Conservation (phyloP, 2,797 vertebrate genomes). For the Periparus ater region DNA sequence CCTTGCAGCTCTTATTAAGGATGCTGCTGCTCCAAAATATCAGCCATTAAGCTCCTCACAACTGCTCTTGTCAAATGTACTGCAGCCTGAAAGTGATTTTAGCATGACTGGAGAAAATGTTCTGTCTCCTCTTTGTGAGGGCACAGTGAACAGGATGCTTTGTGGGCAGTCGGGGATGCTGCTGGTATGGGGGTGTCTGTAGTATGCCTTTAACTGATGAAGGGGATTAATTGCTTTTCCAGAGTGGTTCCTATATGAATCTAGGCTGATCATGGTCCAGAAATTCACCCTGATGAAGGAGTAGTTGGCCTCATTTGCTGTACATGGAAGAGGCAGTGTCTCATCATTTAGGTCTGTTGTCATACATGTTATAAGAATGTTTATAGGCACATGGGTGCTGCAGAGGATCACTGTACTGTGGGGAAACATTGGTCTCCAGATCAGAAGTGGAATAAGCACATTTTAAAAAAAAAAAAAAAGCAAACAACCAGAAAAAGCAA, state of each 20-base stretch:
- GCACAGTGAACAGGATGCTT: neutral
- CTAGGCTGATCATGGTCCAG: neutral
- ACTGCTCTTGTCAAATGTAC: neutral
- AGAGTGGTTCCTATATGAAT: neutral
- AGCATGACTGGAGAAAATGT: neutral
- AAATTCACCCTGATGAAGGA: neutral
- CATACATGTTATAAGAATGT: neutral
- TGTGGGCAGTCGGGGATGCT: neutral
- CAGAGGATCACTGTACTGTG: neutral
- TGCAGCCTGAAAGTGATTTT: neutral
- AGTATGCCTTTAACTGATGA: neutral
- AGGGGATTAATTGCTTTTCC: neutral
- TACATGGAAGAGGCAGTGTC: neutral
- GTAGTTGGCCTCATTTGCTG: neutral
- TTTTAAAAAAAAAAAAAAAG: neutral
- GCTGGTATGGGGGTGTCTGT: neutral
- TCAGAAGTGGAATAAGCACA: neutral
- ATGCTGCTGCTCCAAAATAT: neutral
- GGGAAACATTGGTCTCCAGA: neutral
- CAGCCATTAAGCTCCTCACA: neutral
- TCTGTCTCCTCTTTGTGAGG: neutral
- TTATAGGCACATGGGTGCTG: neutral
- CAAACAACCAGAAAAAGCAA: neutral
- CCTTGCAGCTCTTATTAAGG: neutral
- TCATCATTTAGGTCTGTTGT: neutral